Evolutionary conservation across 2,797 vertebrate species (phyloP), one percentile per base, ranked within the genome.

Genomic region (Macropodus opercularis): DNA sequence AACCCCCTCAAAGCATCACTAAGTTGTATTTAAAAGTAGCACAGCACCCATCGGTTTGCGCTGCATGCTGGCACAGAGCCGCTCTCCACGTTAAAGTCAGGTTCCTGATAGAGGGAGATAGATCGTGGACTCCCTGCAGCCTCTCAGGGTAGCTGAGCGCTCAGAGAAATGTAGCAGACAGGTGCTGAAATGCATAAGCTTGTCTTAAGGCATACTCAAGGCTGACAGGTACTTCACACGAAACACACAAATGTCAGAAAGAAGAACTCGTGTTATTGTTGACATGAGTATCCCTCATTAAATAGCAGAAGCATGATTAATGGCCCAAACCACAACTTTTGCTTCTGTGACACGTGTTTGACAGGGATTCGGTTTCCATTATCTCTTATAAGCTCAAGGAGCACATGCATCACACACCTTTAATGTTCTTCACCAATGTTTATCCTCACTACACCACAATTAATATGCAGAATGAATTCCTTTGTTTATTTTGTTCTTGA

Each of bases 1-100:
- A 89, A 86, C 83, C 58, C 80, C 75, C 58, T 80, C 56, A 77
- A 87, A 86, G 70, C 62, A 59, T 46, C 51, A 62, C 60, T 69
- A 77, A 74, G 69, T 24, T 51, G 51, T 56, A 54, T 75, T 81
- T 73, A 54, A 76, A 83, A 79, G 71, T 57, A 72, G 67, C 73
- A 69, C 73, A 60, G 63, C 59, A 43, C 44, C 38, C 47, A 73
- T 90, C 79, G 85, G 46, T 85, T 75, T 71, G 48, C 69, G 47
- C 42, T 29, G 36, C 58, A 24, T 65, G 65, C 69, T 72, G 61
- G 44, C 57, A 43, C 34, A 8, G 40, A 43, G 70, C 32, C 46
- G 51, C 57, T 72, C 46, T 65, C 61, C 39, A 4, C 64, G 63
- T 84, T 77, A 44, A 63, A 64, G 46, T 57, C 8, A 10, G 41